Percentiles rank a stretch among this genome's conserved stretches.
Evolutionary conservation across 2,113 vertebrate species (phyloP).

Genomic region (Elaphurus davidianus): DNA sequence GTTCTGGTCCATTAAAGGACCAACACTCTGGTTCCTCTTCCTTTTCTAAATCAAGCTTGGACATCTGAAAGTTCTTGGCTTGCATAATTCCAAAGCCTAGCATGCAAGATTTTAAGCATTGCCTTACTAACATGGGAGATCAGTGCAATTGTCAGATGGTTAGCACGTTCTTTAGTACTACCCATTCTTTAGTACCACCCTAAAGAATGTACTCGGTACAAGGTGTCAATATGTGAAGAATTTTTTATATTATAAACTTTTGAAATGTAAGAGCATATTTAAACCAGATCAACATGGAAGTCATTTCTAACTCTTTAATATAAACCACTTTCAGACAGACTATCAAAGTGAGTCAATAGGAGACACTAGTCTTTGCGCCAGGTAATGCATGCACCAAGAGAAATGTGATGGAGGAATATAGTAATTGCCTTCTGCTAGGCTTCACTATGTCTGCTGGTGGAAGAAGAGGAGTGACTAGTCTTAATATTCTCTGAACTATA

Average conservation of each 20-base stretch:
- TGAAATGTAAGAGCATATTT: background rate
- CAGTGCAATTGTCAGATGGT: background rate
- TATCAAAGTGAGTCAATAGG: background rate
- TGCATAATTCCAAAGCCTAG: background rate
- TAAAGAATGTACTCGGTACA: background rate
- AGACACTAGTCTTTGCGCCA: background rate
- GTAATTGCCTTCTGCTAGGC: background rate
- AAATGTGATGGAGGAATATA: background rate
- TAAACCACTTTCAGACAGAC: background rate
- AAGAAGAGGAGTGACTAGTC: background rate
- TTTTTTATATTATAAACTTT: background rate
- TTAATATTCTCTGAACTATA: background rate
- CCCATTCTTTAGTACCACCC: background rate
- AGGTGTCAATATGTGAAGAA: background rate
- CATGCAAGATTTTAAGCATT: background rate
- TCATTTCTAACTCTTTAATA: background rate
- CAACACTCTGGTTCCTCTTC: background rate
- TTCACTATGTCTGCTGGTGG: background rate
- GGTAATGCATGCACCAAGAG: background rate
- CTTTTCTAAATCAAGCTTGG: background rate
- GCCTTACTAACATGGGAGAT: background rate
- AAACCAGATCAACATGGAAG: background rate
- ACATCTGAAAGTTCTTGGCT: background rate
- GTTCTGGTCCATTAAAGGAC: no score
- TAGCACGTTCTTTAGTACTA: background rate